Conservation (phyloP, 2,797 vertebrate species). For the Clarias fuscus region DNA sequence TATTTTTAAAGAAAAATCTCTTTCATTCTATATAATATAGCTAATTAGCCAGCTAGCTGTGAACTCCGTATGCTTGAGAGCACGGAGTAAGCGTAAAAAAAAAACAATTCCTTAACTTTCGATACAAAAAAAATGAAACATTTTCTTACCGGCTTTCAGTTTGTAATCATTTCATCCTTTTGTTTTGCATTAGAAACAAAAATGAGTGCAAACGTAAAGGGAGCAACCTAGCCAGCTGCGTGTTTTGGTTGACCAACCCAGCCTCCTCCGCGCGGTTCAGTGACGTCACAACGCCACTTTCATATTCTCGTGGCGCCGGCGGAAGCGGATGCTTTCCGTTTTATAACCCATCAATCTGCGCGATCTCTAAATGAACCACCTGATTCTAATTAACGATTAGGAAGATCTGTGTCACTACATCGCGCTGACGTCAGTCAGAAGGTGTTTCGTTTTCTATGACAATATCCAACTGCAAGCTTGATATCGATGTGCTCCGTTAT, state of each 20-base stretch:
- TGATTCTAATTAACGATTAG: background rate
- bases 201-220: background rate
- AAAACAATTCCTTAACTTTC: background rate
- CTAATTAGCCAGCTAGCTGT: background rate
- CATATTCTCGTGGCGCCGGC: background rate
- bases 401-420: background rate
- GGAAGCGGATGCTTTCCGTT: background rate
- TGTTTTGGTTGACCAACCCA: background rate
- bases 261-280: fast-evolving
- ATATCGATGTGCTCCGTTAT: no score
- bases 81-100: background rate
- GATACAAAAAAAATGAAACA: background rate
- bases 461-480: no score
- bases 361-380: background rate
- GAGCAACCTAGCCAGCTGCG: background rate
- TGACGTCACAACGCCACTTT: background rate
- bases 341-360: background rate
- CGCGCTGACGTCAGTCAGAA: background rate
- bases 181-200: background rate
- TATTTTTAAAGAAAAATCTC: no score
- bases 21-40: no score
- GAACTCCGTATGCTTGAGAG: background rate
- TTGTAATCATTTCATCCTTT: background rate
- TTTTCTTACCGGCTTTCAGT: background rate
- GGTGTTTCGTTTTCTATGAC: background rate